Conservation (phyloP, 2,113 vertebrate species). For the Corythornis vintsioides region DNA sequence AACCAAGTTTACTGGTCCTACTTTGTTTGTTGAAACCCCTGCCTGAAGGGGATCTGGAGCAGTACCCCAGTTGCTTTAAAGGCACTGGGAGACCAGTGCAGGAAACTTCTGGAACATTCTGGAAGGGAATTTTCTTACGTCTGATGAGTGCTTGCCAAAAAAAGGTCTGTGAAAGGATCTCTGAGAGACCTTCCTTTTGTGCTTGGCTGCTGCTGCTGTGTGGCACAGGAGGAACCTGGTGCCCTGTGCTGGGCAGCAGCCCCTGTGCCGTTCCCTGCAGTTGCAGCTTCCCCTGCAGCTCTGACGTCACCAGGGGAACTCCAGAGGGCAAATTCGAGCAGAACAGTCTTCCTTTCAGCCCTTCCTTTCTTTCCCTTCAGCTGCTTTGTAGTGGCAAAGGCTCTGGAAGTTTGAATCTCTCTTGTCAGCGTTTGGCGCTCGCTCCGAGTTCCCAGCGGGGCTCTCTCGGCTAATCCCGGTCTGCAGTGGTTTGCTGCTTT, state of each 20-base stretch:
- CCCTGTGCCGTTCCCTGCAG: background rate
- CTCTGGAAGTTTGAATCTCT: slow-evolving; percentile 18
- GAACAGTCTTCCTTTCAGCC: background rate
- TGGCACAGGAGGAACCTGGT: background rate
- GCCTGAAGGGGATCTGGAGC: background rate
- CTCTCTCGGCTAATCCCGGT: slow-evolving; percentile 26
- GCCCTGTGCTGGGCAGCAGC: background rate
- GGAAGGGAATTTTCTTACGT: background rate
- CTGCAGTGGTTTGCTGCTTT: slow-evolving; percentile 16
- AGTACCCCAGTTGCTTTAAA: background rate
- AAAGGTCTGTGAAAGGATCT: background rate
- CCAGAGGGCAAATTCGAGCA: background rate
- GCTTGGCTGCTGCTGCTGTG: background rate
- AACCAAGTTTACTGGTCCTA: background rate
- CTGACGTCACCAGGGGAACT: fast-evolving
- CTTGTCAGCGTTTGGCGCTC: slow-evolving; percentile 35
- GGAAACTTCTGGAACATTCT: background rate
- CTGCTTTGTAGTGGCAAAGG: background rate
- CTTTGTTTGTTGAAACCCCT: background rate
- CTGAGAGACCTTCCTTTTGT: background rate
- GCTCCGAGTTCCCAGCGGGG: background rate
- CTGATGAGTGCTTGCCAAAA: background rate
- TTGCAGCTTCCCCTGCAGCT: fast-evolving
- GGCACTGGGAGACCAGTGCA: background rate
- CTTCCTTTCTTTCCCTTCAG: background rate